A percentile compares a stretch with the other conserved stretches of the same genome.
Evolutionary conservation across 92 coral and sea anemone species (phyloP).

Genomic region (Umimayanthus kanabou): DNA sequence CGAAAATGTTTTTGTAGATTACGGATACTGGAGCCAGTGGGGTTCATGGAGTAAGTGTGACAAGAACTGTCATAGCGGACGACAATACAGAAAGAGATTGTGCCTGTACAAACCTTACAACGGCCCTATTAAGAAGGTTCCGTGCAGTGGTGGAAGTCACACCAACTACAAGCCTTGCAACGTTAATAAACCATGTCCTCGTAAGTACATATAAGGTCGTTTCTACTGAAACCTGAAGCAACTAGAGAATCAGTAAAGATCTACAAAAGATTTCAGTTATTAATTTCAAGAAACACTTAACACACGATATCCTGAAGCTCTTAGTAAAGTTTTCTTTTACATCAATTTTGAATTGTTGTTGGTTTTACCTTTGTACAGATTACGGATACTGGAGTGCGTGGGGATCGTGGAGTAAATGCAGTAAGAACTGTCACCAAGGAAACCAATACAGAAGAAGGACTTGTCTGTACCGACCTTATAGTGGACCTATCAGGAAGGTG

Average conservation of each 20-base stretch:
- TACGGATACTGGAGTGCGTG: slow-evolving; percentile 36
- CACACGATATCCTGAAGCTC: too few species aligned
- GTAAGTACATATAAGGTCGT: not conserved
- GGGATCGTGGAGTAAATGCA: slow-evolving; percentile 39
- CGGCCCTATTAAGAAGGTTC: not conserved
- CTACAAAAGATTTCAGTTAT: not conserved
- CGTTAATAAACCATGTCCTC: not conserved
- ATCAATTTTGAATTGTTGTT: too few species aligned
- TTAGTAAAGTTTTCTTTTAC: not conserved
- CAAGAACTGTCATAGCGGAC: slow-evolving; percentile 36
- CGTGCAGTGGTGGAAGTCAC: slow-evolving; percentile 13
- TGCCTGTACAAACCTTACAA: slow-evolving; percentile 11
- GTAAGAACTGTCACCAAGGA: slow-evolving; percentile 37
- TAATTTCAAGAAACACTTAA: not conserved
- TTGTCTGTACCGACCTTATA: not conserved
- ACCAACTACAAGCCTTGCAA: not conserved
- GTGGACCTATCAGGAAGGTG: not conserved
- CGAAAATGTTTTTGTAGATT: not conserved
- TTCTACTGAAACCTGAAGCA: too few species aligned
- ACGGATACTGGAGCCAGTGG: slow-evolving; percentile 28
- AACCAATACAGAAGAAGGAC: slow-evolving; percentile 5
- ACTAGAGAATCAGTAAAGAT: too few species aligned
- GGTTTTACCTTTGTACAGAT: not conserved
- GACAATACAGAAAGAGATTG: slow-evolving; percentile 12
- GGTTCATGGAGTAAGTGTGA: slow-evolving; percentile 28